Evolutionary conservation across 2,113 vertebrate genomes (phyloP), one percentile per base, ranked within the genome.

Genomic region (Rhabdornis inornatus): DNA sequence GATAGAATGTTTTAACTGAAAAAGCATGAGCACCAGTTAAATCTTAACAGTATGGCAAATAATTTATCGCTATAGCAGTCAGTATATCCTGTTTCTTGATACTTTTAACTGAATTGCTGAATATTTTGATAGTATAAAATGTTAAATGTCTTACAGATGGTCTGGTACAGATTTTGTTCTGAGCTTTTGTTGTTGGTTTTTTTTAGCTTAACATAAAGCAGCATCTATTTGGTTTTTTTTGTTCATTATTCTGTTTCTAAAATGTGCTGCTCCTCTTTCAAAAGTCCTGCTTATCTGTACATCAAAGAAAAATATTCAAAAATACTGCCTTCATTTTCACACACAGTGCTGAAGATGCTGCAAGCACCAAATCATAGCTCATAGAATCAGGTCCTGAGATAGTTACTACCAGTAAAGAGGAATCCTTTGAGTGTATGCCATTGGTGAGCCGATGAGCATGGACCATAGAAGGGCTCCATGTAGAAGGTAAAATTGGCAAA

Each of bases 271-370:
- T 98, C 96, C 97, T 98, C 91, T 98, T 98, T 97, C 93, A 95
- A 98, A 98, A 98, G 95, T 98, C 98, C 98, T 98, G 98, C 97
- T 98, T 98, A 97, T 97, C 72, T 98, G 94, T 97, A 86, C 97
- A 95, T 97, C 89, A 96, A 98, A 98, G 97, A 94, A 97, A 98
- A 98, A 95, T 96, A 98, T 98, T 98, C 97, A 98, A 99, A 98
- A 98, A 98, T 98, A 97, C 99, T 99, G 98, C 99, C 99, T 99
- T 99, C 99, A 99, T 99, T 99, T 99, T 99, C 98, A 98, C 99
- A 99, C 99, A 99, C 99, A 99, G 99, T 99, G 99, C 99, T 99
- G 99, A 99, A 99, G 99, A 99, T 98, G 99, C 99, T 99, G 99
- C 99, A 98, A 99, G 98, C 98, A 98, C 98, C 98, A 98, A 98